A percentile compares a stretch with the other conserved stretches of the same genome.
Conservation (phyloP, 2,888 invertebrate species). For the Papilio protenor region DNA sequence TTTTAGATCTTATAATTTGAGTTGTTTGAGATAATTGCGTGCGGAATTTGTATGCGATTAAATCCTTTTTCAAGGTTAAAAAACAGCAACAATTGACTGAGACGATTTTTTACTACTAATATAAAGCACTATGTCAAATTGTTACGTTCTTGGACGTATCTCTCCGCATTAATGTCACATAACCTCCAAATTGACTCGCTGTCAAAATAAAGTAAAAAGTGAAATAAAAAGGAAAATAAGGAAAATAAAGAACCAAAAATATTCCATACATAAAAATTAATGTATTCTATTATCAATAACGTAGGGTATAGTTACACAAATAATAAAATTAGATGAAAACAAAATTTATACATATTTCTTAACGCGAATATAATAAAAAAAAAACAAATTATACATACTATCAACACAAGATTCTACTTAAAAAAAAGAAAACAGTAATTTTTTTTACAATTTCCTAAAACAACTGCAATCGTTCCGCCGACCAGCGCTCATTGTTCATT, state of each 20-base stretch:
- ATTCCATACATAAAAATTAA: conserved; percentile 83
- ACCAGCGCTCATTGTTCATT: conserved; percentile 64
- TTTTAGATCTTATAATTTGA: no score
- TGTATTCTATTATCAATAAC: conserved; percentile 84
- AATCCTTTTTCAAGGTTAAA: conserved; percentile 7
- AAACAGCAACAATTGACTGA: conserved; percentile 51
- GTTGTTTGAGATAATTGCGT: not conserved
- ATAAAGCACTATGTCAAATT: conserved; percentile 42
- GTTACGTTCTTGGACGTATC: conserved; percentile 29
- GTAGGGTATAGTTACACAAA: conserved; percentile 83
- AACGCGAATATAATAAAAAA: conserved; percentile 80
- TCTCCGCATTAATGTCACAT: not conserved
- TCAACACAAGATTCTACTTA: conserved; percentile 79
- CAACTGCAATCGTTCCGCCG: conserved; percentile 60
- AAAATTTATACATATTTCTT: conserved; percentile 83
- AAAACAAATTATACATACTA: conserved; percentile 82
- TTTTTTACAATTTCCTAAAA: conserved; percentile 80
- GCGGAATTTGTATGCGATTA: not conserved
- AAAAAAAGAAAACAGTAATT: conserved; percentile 72
- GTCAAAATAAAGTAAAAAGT: conserved; percentile 44
- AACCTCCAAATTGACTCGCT: conserved; percentile 39
- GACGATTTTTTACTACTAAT: conserved; percentile 44
- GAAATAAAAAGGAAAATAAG: conserved; percentile 56
- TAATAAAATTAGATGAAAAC: conserved; percentile 83
- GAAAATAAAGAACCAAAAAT: conserved; percentile 73